Conservation (phyloP, 1,140 invertebrate genomes). For the Hycleus cichorii region DNA sequence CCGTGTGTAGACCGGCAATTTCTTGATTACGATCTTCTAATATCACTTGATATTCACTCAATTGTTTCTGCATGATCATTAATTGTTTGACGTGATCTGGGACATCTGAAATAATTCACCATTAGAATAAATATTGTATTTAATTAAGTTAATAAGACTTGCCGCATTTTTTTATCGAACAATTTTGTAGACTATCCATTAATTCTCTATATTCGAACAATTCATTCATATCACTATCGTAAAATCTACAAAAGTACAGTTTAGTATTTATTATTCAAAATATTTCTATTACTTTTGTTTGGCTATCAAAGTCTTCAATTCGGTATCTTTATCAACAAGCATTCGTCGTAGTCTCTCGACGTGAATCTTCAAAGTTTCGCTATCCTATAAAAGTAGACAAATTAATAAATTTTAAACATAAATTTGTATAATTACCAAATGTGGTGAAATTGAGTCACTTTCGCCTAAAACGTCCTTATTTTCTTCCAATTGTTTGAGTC, state of each 20-base stretch:
- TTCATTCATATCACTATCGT: slow-evolving; percentile 27
- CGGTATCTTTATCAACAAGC: slow-evolving; percentile 28
- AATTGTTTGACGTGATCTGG: slow-evolving; percentile 25
- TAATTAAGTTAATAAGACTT: not conserved
- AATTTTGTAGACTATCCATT: not conserved
- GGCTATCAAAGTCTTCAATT: slow-evolving; percentile 24
- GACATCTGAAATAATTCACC: slow-evolving; percentile 20
- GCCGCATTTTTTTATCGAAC: slow-evolving; percentile 19
- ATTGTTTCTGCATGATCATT: slow-evolving; percentile 26
- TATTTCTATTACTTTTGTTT: slow-evolving; percentile 24
- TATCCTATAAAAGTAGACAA: slow-evolving; percentile 11
- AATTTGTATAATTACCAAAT: too few species aligned
- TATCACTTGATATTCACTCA: slow-evolving; percentile 22
- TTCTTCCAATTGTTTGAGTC: slow-evolving; percentile 9
- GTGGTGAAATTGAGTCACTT: too few species aligned
- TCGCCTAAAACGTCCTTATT: not conserved
- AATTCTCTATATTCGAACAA: slow-evolving; percentile 26
- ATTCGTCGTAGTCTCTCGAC: slow-evolving; percentile 28
- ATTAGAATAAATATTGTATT: not conserved
- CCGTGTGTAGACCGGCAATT: slow-evolving; percentile 21
- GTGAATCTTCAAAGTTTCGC: slow-evolving; percentile 8
- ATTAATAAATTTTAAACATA: too few species aligned
- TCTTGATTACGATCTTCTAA: slow-evolving; percentile 28
- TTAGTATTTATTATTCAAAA: not conserved
- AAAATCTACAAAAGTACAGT: slow-evolving; percentile 20